These are phyloP conservation scores for Abrostola tripartita DNA, from an alignment of 2,888 invertebrate genomes.

Conservation along the genomic window DNA sequence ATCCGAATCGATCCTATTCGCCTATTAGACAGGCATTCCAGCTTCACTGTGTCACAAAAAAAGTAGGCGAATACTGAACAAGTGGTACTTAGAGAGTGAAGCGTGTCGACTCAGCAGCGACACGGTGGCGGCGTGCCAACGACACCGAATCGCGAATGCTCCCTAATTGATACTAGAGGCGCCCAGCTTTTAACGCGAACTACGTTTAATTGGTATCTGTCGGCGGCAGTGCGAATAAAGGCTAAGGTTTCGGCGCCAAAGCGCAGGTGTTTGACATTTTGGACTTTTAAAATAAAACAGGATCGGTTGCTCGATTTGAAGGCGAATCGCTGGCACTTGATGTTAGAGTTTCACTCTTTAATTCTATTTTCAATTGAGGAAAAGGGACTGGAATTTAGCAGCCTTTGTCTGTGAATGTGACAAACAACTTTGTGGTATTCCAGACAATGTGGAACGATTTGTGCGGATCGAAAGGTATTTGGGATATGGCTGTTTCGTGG, in stretches of 20 bases:
- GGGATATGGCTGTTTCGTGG: too few species aligned
- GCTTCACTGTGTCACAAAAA: constrained; percentile 34
- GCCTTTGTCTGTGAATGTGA: neutral
- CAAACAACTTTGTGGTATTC: constrained; percentile 3
- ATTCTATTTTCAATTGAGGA: neutral
- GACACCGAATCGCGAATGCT: constrained; percentile 29
- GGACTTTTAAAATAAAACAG: constrained; percentile 10
- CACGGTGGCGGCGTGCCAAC: constrained; percentile 50
- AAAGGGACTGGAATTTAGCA: neutral
- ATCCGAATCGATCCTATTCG: constrained; percentile 27
- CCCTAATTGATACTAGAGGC: constrained; percentile 54
- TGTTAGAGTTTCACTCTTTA: neutral
- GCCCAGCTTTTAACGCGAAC: constrained; percentile 51
- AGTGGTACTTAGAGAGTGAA: constrained; percentile 40
- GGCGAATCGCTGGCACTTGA: neutral
- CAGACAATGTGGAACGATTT: neutral
- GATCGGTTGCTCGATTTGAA: constrained; percentile 7
- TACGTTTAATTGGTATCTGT: constrained; percentile 56
- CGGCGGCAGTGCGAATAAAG: constrained; percentile 40
- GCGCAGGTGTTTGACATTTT: constrained; percentile 17
- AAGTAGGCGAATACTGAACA: constrained; percentile 33
- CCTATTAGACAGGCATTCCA: constrained; percentile 42
- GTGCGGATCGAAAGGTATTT: neutral
- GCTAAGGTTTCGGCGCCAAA: constrained; percentile 29
- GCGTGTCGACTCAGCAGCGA: constrained; percentile 34